Evolutionary conservation across 2,113 vertebrate genomes (phyloP), one percentile per base, ranked within the genome.

Genomic region (Malaclemys terrapin): DNA sequence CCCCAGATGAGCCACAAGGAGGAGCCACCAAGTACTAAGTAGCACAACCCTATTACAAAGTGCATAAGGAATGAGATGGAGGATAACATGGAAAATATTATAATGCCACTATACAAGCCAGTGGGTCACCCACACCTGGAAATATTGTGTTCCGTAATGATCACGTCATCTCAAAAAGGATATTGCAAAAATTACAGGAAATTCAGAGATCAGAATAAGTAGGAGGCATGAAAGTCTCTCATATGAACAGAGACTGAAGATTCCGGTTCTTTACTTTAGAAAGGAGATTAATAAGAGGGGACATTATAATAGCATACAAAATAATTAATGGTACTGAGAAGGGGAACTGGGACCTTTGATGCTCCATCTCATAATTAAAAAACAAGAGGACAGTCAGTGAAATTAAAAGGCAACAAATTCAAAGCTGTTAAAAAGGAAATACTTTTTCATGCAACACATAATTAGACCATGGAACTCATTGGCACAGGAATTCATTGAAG

Each of bases 71-170:
- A 76, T n/a, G 3, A 14, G 7, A 3, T 8, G 16, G 2, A 82
- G 49, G 76, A 29, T 88, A 93, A 82, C 62, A 72, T 45, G 80
- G 87, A 49, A 22, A 5, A 31, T 27, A 78, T 20, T 89, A 82
- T 45, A 5, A 92, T 93, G 47, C 17, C 3, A 29, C 88, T 89
- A 82, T 91, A 89, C 94, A n/a, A 84, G 88, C 53, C 79, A 93
- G 31, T 22, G 90, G 7, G 84, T 93, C 72, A 45, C 4, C 1
- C 5, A 82, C n/a, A 27, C 85, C 78, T 72, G n/a, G 31, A 95
- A 89, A 88, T 89, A 65, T 69, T 69, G 65, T 19, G 86, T 82
- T 56, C 2, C 1, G 27, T 45, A 80, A 11, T 45, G 31, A 89
- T 79, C 0, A 0, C 3, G 10, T 10, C 38, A 16, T 75, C 57